A percentile compares a stretch with the other conserved stretches of the same genome.
phyloP scores from a whole-genome alignment of 2,113 vertebrate species.

The Hydropotes inermis region DNA sequence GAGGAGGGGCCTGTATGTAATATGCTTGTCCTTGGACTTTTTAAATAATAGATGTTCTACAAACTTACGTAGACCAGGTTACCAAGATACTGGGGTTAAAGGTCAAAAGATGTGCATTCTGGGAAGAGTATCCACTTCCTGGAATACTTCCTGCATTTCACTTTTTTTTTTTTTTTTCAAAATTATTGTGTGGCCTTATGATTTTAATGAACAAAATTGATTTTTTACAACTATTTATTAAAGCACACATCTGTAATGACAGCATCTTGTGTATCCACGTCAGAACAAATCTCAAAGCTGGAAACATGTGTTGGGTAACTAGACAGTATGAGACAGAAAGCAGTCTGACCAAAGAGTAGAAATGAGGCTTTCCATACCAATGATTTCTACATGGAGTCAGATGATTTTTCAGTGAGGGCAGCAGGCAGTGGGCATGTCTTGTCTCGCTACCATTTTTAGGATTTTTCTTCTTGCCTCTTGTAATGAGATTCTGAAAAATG shows the following conservation, averaged over 20 bases:
- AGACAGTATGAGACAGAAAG: not conserved
- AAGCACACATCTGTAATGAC: slow-evolving; percentile 33
- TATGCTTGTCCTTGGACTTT: slow-evolving; percentile 84
- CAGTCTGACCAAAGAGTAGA: not conserved
- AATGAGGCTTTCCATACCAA: not conserved
- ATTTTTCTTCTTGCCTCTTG: not conserved
- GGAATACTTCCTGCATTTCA: slow-evolving; percentile 66
- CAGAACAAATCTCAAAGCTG: slow-evolving; percentile 32
- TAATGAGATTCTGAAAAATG: not conserved
- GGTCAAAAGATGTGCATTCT: slow-evolving; percentile 76
- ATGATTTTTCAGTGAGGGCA: not conserved
- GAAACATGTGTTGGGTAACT: not conserved
- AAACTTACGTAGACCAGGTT: slow-evolving; percentile 80
- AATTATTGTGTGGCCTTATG: slow-evolving; percentile 47
- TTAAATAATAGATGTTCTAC: slow-evolving; percentile 86
- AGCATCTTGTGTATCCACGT: slow-evolving; percentile 8
- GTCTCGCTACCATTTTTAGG: not conserved
- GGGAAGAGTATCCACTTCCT: slow-evolving; percentile 69
- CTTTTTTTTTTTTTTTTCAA: slow-evolving; percentile 24
- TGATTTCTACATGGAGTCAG: not conserved
- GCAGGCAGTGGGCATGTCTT: not conserved
- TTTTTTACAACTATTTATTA: slow-evolving; percentile 65
- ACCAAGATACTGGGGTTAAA: slow-evolving; percentile 76
- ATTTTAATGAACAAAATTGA: slow-evolving; percentile 71
- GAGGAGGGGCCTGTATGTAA: slow-evolving; percentile 78